Conservation (phyloP, 2,797 vertebrate genomes). For the Antennarius maculatus region DNA sequence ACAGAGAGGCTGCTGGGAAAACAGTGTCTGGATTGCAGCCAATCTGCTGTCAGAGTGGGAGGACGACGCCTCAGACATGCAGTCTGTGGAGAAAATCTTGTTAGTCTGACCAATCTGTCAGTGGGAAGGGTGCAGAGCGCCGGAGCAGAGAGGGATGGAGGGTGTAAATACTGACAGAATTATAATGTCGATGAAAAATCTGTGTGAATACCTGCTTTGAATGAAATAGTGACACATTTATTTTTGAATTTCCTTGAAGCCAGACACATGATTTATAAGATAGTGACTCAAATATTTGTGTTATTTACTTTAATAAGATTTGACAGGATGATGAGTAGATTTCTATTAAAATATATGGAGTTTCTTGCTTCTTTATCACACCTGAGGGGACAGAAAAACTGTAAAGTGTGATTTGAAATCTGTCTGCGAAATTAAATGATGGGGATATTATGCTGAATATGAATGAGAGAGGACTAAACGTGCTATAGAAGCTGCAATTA, state of each 20-base stretch:
- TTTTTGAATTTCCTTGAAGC: neutral
- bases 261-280: conserved; percentile 2
- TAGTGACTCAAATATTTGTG: conserved; percentile 1
- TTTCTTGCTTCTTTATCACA: conserved; percentile 1
- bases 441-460: conserved; percentile 33
- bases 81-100: conserved; percentile 20
- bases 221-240: neutral
- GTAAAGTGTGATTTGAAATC: conserved; percentile 38
- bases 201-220: neutral
- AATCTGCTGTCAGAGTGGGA: conserved; percentile 52
- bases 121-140: conserved; percentile 2
- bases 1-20: conserved; percentile 39
- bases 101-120: conserved; percentile 42
- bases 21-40: conserved; percentile 41
- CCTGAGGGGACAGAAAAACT: conserved; percentile 10
- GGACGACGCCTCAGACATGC: conserved; percentile 7
- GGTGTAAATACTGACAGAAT: conserved; percentile 3
- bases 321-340: conserved; percentile 13
- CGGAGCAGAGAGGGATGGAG: neutral
- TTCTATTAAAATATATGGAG: conserved; percentile 7
- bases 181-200: neutral
- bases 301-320: conserved; percentile 20
- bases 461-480: conserved; percentile 23
- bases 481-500: conserved; percentile 29
- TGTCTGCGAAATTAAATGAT: conserved; percentile 27